A percentile compares a stretch with the other conserved stretches of the same genome.
phyloP scores from a whole-genome alignment of 2,113 vertebrate genomes.

The Seriola rivoliana region DNA sequence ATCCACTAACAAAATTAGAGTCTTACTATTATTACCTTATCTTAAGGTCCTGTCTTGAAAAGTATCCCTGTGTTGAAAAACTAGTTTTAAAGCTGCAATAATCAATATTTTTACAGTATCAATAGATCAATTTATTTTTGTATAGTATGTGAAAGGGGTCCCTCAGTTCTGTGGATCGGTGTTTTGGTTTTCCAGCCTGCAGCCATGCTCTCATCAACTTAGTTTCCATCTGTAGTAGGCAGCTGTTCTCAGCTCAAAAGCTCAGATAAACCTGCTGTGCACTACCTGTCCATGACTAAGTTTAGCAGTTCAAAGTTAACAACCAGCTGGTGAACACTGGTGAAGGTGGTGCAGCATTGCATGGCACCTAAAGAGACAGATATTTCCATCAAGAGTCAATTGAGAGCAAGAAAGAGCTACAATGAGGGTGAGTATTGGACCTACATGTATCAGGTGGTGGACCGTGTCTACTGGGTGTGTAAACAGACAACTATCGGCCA shows the following conservation, averaged over 20 bases:
- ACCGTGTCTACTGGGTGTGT: neutral
- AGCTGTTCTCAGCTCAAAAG: slow-evolving; percentile 22
- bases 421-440: neutral
- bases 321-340: slow-evolving; percentile 7
- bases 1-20: neutral
- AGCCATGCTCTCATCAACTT: slow-evolving; percentile 11
- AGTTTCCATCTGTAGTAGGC: slow-evolving; percentile 13
- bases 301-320: neutral
- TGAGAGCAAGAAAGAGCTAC: neutral
- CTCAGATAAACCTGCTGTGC: neutral
- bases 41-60: neutral
- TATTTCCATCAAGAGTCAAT: neutral
- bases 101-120: slow-evolving; percentile 6
- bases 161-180: neutral
- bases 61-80: neutral
- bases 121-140: neutral
- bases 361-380: neutral
- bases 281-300: neutral
- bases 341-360: neutral
- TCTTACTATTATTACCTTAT: neutral
- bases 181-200: slow-evolving; percentile 33
- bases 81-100: slow-evolving; percentile 9
- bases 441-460: neutral
- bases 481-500: too few relatives aligned
- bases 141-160: slow-evolving; percentile 1